Base-by-base conservation (phyloP, 2,113 vertebrate species). In the Motacilla tschutschensis region DNA sequence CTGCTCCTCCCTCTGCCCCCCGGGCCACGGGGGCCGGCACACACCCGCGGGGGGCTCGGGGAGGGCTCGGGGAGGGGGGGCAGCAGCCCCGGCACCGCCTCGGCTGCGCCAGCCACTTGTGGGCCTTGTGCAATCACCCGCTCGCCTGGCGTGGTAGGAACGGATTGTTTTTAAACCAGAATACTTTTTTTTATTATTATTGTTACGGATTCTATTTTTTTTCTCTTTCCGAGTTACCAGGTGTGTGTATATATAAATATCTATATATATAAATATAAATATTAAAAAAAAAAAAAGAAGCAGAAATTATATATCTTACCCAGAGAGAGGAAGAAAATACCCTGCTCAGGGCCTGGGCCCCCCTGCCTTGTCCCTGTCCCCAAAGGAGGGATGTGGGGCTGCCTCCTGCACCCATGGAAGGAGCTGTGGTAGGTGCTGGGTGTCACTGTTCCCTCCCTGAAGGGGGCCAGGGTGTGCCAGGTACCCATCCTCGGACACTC, bases 141-240 rank as follows among this genome's bases (percentile, higher is more conserved):
- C 96, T 96, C 80, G 76, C 95, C 95, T 94, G 84, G 96, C 69
- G 93, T 76, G 75, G 96, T 96, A 96, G 96, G 97, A 96, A 95
- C 66, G 94, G 96, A 96, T 97, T 94, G 95, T 97, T 97, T 97
- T 97, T 97, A 97, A 97, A 97, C 90, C 96, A 97, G 96, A 96
- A 97, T 96, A 97, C 96, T 96, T 97, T 97, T 97, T 97, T 97
- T 97, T 97, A 97, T 97, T 96, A 97, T 97, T 97, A 96, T 97
- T 97, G 95, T 97, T 97, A 97, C 94, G 97, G 96, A 97, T 97
- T 97, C 96, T 97, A 97, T 97, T 97, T 97, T 97, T 93, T 96
- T 96, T 95, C 96, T 97, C 96, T 97, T 85, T 97, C 96, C 83
- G 95, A 96, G 96, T 97, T 97, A 95, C 89, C 96, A 96, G 95